These are phyloP conservation scores for Neodon shergylaensis DNA, from an alignment of 2,113 vertebrate species.

Conservation along the genomic window DNA sequence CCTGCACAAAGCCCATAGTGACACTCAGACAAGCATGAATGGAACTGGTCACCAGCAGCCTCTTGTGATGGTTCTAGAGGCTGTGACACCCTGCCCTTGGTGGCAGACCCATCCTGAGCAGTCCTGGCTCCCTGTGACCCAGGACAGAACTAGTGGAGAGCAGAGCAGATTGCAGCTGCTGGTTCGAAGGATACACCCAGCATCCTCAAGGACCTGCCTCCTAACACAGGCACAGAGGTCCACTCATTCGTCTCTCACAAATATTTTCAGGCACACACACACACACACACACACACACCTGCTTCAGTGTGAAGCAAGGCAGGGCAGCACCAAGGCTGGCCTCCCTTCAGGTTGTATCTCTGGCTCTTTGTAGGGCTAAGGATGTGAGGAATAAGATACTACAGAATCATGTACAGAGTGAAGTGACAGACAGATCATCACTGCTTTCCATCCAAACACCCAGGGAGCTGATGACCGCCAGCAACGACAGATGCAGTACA, in stretches of 20 bases:
- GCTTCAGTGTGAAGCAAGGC: not conserved
- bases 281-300: too few relatives aligned
- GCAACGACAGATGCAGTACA: too few relatives aligned
- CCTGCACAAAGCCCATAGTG: not conserved
- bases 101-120: not conserved
- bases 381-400: not conserved
- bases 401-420: too few relatives aligned
- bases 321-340: not conserved
- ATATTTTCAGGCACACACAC: not conserved
- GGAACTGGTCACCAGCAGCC: not conserved
- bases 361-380: not conserved
- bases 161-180: accelerated
- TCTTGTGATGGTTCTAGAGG: not conserved
- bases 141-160: not conserved
- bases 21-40: not conserved
- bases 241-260: not conserved
- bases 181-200: not conserved
- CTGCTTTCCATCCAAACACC: accelerated
- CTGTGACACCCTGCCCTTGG: not conserved
- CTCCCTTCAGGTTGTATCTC: not conserved
- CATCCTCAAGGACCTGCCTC: not conserved
- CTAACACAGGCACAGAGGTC: not conserved
- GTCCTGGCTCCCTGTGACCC: not conserved
- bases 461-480: too few relatives aligned
- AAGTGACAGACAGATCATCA: not conserved